phyloP scores from a whole-genome alignment of 2,888 invertebrate species.

The Amorpha juglandis region DNA sequence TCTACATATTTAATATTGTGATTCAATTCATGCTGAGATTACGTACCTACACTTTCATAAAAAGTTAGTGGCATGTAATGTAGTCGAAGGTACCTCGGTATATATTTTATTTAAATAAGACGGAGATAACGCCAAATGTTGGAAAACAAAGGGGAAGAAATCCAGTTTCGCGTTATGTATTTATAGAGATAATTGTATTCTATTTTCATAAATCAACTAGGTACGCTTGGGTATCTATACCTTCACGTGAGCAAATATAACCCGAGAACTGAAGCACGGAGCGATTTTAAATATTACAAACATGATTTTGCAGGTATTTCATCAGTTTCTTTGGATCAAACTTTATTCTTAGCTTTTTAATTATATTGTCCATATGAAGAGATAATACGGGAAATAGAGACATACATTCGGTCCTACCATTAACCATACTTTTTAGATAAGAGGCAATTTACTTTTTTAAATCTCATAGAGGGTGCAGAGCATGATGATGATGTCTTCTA shows the following conservation, averaged over 20 bases:
- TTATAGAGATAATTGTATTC: not conserved
- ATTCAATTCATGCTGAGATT: slow-evolving; percentile 62
- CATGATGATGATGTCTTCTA: no score
- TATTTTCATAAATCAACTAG: slow-evolving; percentile 4
- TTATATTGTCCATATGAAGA: no score
- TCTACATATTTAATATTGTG: slow-evolving; percentile 71
- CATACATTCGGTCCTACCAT: no score
- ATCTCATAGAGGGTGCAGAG: no score
- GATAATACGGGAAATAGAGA: no score
- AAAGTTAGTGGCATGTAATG: slow-evolving; percentile 65
- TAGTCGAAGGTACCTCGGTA: slow-evolving; percentile 41
- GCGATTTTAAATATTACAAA: not conserved
- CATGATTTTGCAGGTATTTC: not conserved
- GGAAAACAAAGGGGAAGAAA: slow-evolving; percentile 15
- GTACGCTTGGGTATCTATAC: not conserved
- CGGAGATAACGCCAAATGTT: slow-evolving; percentile 33
- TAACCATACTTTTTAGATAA: no score
- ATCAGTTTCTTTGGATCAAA: not conserved
- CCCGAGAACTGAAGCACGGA: not conserved
- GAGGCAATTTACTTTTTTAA: no score
- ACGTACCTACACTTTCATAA: slow-evolving; percentile 61
- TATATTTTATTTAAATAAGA: slow-evolving; percentile 51
- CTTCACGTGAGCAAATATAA: not conserved
- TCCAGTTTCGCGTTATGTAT: not conserved
- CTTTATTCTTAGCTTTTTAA: no score